These are phyloP conservation scores for Abramis brama DNA, from an alignment of 2,113 vertebrate genomes.

Conservation along the genomic window DNA sequence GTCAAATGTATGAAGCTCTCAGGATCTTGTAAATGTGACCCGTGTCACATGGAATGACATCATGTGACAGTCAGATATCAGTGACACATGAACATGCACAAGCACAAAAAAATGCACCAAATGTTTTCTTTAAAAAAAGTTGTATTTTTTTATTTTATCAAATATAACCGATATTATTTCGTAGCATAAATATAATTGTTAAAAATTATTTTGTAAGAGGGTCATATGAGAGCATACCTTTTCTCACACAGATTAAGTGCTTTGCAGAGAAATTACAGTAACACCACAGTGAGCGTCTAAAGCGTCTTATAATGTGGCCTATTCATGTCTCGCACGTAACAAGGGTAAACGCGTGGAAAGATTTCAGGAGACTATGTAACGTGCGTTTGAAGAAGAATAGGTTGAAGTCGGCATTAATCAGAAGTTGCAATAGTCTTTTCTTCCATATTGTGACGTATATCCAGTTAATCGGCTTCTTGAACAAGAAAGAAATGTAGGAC, in stretches of 20 bases:
- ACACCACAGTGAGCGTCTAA: not conserved
- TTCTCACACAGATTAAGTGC: not conserved
- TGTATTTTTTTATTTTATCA: not conserved
- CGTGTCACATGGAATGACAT: not conserved
- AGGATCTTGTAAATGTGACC: not conserved
- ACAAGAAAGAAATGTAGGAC: too few species aligned
- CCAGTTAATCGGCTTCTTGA: too few species aligned
- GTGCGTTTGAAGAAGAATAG: not conserved
- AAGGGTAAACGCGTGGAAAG: not conserved
- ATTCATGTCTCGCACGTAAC: not conserved
- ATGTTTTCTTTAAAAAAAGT: not conserved
- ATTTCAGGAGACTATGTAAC: not conserved
- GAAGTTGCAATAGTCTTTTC: too few species aligned
- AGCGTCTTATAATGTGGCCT: not conserved
- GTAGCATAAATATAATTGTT: not conserved
- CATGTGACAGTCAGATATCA: slow-evolving; percentile 1
- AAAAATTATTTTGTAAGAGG: not conserved
- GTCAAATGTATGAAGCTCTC: not conserved
- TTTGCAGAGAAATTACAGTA: not conserved
- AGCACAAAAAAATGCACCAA: too few species aligned
- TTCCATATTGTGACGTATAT: too few species aligned
- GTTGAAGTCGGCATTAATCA: not conserved
- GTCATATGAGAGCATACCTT: not conserved
- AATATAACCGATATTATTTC: not conserved
- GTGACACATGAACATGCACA: not conserved